Percentiles rank a stretch among this genome's conserved stretches.
These are phyloP conservation scores for Mobula birostris DNA, from an alignment of 2,113 vertebrate species.

Conservation along the genomic window DNA sequence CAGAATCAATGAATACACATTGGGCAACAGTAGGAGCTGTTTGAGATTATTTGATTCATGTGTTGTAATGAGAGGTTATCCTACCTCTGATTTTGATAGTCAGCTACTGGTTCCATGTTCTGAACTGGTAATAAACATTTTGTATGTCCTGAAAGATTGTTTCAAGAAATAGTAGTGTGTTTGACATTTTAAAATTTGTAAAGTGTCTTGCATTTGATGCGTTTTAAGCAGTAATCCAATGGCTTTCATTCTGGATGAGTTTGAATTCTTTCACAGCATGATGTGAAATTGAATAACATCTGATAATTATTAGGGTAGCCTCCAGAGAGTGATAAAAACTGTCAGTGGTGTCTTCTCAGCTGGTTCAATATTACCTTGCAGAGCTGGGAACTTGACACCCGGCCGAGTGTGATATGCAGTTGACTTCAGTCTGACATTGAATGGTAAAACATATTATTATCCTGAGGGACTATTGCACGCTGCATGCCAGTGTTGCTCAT, in stretches of 20 bases:
- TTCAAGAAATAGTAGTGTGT: neutral
- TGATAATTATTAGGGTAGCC: neutral
- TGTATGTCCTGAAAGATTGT: neutral
- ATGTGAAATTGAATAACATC: neutral
- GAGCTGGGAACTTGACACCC: neutral
- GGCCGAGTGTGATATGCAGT: neutral
- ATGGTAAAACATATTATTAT: neutral
- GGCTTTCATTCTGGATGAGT: neutral
- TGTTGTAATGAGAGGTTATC: neutral
- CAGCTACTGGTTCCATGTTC: neutral
- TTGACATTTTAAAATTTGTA: neutral
- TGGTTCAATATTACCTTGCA: neutral
- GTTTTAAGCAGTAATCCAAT: neutral
- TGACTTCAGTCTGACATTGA: neutral
- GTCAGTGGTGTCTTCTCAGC: neutral
- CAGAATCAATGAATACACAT: neutral
- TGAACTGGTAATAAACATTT: neutral
- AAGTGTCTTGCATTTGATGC: neutral
- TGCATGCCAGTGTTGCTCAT: neutral
- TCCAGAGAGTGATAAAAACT: neutral
- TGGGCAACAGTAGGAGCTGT: neutral
- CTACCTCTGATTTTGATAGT: neutral
- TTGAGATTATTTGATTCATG: neutral
- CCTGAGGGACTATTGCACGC: neutral
- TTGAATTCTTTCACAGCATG: neutral